Evolutionary conservation across 1,140 invertebrate genomes (phyloP).

Genomic region (Lordiphosa clarofinis): DNA sequence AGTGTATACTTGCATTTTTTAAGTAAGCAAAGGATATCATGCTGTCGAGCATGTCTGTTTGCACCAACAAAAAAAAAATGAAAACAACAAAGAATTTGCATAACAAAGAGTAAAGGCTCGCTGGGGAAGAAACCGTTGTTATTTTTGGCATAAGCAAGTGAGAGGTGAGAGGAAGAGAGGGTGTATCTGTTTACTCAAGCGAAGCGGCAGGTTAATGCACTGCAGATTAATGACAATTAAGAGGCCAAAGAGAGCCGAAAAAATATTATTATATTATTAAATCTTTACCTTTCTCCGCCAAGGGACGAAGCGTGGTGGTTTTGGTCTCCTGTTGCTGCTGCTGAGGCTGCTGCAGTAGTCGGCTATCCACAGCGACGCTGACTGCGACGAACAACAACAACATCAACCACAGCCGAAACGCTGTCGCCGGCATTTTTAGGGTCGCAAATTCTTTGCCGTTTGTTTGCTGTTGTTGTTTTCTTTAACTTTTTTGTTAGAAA

Average conservation of each 20-base stretch:
- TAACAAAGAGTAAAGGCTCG: slow-evolving; percentile 49
- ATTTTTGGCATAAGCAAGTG: slow-evolving; percentile 59
- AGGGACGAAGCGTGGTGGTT: slow-evolving; percentile 32
- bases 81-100: slow-evolving; percentile 68
- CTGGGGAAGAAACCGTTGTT: slow-evolving; percentile 35
- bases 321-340: slow-evolving; percentile 58
- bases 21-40: no score
- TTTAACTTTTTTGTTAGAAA: slow-evolving; percentile 33
- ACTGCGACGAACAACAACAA: slow-evolving; percentile 36
- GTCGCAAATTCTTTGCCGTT: slow-evolving; percentile 32
- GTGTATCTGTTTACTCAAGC: slow-evolving; percentile 15
- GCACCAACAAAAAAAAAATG: slow-evolving; percentile 2
- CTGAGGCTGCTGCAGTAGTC: slow-evolving; percentile 30
- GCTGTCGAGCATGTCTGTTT: no score
- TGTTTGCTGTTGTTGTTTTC: slow-evolving; percentile 21
- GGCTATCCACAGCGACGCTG: slow-evolving; percentile 34
- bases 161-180: slow-evolving; percentile 2
- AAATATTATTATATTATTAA: slow-evolving; percentile 28
- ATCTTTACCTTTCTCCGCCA: slow-evolving; percentile 57
- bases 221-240: slow-evolving; percentile 53
- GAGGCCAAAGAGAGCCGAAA: slow-evolving; percentile 7
- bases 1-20: no score
- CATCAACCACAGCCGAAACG: slow-evolving; percentile 59
- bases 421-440: slow-evolving; percentile 68
- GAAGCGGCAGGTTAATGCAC: slow-evolving; percentile 47